Evolutionary conservation across 2,113 vertebrate species (phyloP).

Genomic region (Empidonax alnorum): DNA sequence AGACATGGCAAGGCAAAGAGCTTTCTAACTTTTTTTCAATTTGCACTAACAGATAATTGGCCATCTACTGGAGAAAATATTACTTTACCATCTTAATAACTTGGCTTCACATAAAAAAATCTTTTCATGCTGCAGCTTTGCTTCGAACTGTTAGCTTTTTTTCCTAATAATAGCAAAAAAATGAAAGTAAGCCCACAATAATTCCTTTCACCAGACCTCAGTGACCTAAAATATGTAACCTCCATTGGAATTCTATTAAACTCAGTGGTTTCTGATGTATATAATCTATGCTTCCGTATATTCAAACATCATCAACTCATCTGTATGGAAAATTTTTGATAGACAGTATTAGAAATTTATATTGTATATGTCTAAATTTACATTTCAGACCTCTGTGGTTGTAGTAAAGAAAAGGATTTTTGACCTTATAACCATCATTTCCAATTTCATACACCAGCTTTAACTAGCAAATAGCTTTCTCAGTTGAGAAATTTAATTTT

Average conservation of each 20-base stretch:
- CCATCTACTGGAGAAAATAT: conserved; percentile 37
- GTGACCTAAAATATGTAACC: not conserved
- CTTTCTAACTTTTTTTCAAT: not conserved
- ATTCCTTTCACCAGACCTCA: conserved; percentile 17
- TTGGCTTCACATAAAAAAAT: conserved; percentile 7
- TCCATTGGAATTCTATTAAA: conserved; percentile 13
- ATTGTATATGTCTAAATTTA: not conserved
- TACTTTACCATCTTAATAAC: not conserved
- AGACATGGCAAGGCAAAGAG: not conserved
- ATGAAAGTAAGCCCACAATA: not conserved
- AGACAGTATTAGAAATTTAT: not conserved
- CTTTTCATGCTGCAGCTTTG: conserved; percentile 16
- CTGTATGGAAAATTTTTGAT: not conserved
- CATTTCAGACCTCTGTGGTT: not conserved
- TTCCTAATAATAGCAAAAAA: conserved; percentile 24
- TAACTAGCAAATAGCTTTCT: not conserved
- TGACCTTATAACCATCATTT: not conserved
- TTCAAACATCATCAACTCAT: not conserved
- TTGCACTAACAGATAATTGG: not conserved
- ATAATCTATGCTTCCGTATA: not conserved
- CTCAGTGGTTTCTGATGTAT: not conserved
- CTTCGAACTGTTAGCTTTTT: not conserved
- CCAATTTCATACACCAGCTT: not conserved
- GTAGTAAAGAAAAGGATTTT: not conserved
- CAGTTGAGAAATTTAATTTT: not conserved